Evolutionary conservation across 1,140 invertebrate genomes (phyloP).

Genomic region (Mesaphorura yosii): DNA sequence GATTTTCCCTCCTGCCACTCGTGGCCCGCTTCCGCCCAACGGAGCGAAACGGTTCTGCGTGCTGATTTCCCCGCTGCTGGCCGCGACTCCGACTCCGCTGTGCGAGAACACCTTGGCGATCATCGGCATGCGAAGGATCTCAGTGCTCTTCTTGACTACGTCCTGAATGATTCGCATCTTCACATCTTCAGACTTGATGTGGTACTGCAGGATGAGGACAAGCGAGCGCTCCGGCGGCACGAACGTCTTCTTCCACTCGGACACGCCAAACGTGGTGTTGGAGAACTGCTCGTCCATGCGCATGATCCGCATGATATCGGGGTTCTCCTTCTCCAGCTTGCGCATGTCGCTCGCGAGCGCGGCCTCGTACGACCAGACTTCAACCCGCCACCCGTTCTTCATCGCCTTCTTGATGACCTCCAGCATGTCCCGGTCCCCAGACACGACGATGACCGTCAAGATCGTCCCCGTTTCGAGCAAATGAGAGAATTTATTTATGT

Average conservation of each 20-base stretch:
- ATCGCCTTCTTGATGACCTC: conserved; percentile 13
- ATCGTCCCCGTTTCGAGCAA: background rate
- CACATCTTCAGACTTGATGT: background rate
- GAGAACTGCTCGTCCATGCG: conserved; percentile 21
- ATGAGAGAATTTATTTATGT: conserved; percentile 2
- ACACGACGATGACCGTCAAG: conserved; percentile 14
- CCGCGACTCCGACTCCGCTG: too few relatives aligned
- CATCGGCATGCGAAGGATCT: too few relatives aligned
- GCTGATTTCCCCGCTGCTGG: too few relatives aligned
- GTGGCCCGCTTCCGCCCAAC: too few relatives aligned
- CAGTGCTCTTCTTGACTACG: too few relatives aligned
- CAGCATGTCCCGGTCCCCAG: conserved; percentile 22
- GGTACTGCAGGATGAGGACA: conserved; percentile 8
- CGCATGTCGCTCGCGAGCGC: conserved; percentile 8
- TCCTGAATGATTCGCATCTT: too few relatives aligned
- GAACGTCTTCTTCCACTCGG: conserved; percentile 1
- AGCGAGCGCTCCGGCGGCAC: conserved; percentile 17
- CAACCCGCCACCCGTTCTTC: conserved; percentile 17
- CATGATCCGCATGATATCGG: conserved; percentile 11
- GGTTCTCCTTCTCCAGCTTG: background rate
- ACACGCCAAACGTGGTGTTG: conserved; percentile 13
- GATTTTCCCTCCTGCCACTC: too few relatives aligned
- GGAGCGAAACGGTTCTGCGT: too few relatives aligned
- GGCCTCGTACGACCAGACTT: conserved; percentile 23
- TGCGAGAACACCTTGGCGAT: too few relatives aligned